phyloP scores from a whole-genome alignment of 2,888 invertebrate genomes.

The Hetaerina titia region DNA sequence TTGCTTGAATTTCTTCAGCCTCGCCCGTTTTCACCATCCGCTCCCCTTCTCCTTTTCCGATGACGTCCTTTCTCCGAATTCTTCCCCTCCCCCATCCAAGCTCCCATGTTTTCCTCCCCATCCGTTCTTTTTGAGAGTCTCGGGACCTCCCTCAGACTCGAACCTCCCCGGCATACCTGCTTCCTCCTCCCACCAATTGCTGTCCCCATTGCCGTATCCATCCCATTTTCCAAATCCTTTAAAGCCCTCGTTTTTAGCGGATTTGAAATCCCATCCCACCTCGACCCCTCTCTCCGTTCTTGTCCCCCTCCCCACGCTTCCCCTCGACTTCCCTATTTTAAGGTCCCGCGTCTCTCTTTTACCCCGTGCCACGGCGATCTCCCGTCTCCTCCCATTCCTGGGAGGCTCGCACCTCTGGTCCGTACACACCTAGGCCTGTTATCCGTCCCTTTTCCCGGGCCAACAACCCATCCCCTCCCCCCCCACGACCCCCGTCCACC shows the following conservation, averaged over 20 bases:
- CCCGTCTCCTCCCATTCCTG: not conserved
- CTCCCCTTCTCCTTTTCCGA: not conserved
- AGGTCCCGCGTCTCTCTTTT: not conserved
- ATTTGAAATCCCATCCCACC: not conserved
- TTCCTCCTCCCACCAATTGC: not conserved
- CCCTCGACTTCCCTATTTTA: not conserved
- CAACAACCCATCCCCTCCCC: not conserved
- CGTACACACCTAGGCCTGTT: not conserved
- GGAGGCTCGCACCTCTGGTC: not conserved
- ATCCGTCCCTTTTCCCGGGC: not conserved
- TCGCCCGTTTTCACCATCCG: not conserved
- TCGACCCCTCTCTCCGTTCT: not conserved
- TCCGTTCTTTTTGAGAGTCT: not conserved
- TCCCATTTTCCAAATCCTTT: conserved; percentile 27
- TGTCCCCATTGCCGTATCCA: not conserved
- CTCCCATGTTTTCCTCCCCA: not conserved
- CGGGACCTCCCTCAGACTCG: not conserved
- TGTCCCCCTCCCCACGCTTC: not conserved
- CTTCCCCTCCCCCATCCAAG: not conserved
- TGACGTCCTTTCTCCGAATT: not conserved
- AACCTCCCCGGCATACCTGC: not conserved
- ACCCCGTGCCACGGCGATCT: not conserved
- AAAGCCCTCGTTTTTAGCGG: conserved; percentile 31
- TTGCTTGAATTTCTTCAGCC: not conserved
- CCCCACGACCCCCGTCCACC: not conserved